Evolutionary conservation across 2,113 vertebrate species (phyloP).

Genomic region (Bufo bufo): DNA sequence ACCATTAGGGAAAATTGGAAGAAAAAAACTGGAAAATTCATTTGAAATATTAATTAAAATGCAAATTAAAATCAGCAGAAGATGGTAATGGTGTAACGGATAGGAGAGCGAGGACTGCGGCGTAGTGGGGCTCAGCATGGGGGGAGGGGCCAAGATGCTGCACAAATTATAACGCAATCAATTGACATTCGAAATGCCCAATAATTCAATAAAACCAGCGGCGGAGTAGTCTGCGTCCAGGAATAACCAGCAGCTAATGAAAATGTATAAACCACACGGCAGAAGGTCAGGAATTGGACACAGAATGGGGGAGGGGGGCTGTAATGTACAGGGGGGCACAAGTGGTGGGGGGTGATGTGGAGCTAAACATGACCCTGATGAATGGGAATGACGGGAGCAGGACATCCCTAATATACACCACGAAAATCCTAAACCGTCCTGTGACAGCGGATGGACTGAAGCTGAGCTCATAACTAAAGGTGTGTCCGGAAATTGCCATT

Average conservation of each 20-base stretch:
- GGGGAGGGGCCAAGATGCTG: neutral
- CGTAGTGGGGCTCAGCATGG: neutral
- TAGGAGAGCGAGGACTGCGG: neutral
- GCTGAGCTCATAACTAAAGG: too few species aligned
- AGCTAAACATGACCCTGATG: too few species aligned
- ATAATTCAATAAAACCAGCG: slow-evolving; percentile 12
- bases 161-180: neutral
- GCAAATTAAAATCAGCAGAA: slow-evolving; percentile 12
- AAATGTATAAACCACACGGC: neutral
- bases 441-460: too few species aligned
- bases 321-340: neutral
- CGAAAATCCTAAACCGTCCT: too few species aligned
- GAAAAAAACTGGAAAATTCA: neutral
- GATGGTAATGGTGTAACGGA: slow-evolving; percentile 14
- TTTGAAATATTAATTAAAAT: slow-evolving; percentile 46
- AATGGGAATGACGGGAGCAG: too few species aligned
- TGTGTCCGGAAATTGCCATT: too few species aligned
- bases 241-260: neutral
- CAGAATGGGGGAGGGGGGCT: neutral
- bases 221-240: neutral
- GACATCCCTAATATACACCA: neutral
- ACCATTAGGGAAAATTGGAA: neutral
- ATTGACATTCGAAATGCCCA: slow-evolving; percentile 7
- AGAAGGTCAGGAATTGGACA: neutral
- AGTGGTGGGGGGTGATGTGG: too few species aligned